Percentiles rank a stretch among this genome's conserved stretches.
These are phyloP conservation scores for Myzus persicae DNA, from an alignment of 1,140 invertebrate genomes.

Conservation along the genomic window DNA sequence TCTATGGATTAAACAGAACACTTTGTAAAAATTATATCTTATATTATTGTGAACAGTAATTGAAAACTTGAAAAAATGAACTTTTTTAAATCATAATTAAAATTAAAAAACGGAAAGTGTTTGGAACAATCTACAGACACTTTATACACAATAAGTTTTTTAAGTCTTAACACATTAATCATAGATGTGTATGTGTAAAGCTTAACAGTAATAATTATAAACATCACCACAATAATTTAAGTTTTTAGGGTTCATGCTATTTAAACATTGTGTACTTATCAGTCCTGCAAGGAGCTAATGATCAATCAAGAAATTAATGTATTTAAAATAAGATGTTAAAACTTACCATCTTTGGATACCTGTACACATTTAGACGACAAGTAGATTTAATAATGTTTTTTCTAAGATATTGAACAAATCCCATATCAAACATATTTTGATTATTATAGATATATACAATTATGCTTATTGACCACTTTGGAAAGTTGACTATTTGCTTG, in stretches of 20 bases:
- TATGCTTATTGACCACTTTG: conserved; percentile 7
- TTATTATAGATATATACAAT: conserved; percentile 20
- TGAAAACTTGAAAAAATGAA: neutral
- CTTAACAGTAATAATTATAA: neutral
- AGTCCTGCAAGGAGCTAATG: neutral
- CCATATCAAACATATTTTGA: neutral
- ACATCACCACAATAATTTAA: neutral
- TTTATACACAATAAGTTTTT: neutral
- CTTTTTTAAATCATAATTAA: too few relatives aligned
- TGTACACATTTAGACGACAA: conserved; percentile 27
- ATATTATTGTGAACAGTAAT: too few relatives aligned
- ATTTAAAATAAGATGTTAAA: neutral
- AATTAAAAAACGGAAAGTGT: too few relatives aligned
- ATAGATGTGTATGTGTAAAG: neutral
- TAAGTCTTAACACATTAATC: neutral
- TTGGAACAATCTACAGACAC: too few relatives aligned
- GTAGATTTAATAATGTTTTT: conserved; percentile 45
- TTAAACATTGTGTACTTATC: neutral
- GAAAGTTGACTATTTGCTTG: neutral
- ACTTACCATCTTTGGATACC: conserved; percentile 29
- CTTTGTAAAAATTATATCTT: too few relatives aligned
- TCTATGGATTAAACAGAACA: too few relatives aligned
- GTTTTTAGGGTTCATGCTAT: neutral
- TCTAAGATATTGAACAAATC: conserved; percentile 25
- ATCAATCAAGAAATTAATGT: neutral